These are phyloP conservation scores for Neosilurus hyrtlii DNA, from an alignment of 2,797 vertebrate genomes.

Conservation along the genomic window DNA sequence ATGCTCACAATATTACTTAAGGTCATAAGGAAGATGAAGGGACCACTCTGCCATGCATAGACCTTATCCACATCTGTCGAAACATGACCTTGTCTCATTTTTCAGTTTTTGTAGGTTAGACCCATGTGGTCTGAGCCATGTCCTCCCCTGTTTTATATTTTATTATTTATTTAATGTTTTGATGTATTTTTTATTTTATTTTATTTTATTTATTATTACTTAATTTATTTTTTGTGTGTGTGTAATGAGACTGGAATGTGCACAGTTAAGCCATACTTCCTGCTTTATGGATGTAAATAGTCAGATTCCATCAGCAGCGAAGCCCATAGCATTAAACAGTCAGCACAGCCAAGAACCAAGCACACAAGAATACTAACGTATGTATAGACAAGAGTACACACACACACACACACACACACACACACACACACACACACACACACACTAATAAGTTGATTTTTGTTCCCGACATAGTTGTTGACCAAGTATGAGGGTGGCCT, in stretches of 20 bases:
- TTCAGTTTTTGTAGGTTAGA: not conserved
- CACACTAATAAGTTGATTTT: not conserved
- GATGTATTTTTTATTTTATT: not conserved
- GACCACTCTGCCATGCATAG: not conserved
- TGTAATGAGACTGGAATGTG: not conserved
- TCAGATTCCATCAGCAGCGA: not conserved
- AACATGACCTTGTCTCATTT: not conserved
- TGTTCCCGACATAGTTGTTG: not conserved
- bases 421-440: not conserved
- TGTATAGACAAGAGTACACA: constrained; percentile 38
- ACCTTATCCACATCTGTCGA: too few relatives aligned
- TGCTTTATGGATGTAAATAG: not conserved
- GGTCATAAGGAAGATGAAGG: not conserved
- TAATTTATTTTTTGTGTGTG: too few relatives aligned
- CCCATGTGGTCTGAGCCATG: not conserved
- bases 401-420: constrained; percentile 17
- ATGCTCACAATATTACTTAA: not conserved
- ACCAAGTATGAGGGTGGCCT: not conserved
- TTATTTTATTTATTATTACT: not conserved
- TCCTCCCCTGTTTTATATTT: not conserved
- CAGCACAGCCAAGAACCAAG: constrained; percentile 24
- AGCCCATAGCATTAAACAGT: constrained; percentile 24
- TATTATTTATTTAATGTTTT: not conserved
- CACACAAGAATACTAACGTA: constrained; percentile 36
- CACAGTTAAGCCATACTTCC: constrained; percentile 4